phyloP scores from a whole-genome alignment of 2,113 vertebrate species.

The Varanus salvator region DNA sequence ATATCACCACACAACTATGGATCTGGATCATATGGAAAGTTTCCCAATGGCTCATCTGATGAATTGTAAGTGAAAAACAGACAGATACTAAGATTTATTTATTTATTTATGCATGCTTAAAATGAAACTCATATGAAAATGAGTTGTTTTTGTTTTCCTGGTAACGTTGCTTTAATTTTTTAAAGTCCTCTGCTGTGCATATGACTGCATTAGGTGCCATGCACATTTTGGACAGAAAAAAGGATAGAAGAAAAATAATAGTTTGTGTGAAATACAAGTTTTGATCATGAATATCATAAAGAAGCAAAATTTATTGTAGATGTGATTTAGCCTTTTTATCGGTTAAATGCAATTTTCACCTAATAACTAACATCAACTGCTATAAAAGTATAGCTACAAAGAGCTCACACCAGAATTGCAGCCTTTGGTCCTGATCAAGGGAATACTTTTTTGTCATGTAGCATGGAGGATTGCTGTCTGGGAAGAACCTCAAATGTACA shows the following conservation, averaged over 20 bases:
- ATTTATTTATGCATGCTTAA: not conserved
- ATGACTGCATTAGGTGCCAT: not conserved
- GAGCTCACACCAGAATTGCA: not conserved
- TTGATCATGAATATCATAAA: not conserved
- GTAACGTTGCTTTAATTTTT: not conserved
- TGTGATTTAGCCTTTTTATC: not conserved
- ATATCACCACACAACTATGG: constrained; percentile 89
- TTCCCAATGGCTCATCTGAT: constrained; percentile 78
- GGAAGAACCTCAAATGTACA: not conserved
- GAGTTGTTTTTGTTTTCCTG: not conserved
- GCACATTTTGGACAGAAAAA: too few species aligned
- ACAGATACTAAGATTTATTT: not conserved
- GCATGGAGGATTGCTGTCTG: not conserved
- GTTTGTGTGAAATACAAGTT: not conserved
- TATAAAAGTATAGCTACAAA: not conserved
- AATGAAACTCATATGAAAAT: not conserved
- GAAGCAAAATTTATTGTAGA: not conserved
- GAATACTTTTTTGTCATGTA: not conserved
- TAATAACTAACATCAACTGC: not conserved
- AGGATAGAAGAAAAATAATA: not conserved
- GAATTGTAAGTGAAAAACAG: constrained; percentile 87
- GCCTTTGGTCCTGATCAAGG: not conserved
- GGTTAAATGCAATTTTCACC: not conserved
- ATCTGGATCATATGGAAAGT: constrained; percentile 81
- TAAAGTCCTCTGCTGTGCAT: not conserved